Evolutionary conservation across 2,113 vertebrate genomes (phyloP).

Genomic region (Micronisus gabar): DNA sequence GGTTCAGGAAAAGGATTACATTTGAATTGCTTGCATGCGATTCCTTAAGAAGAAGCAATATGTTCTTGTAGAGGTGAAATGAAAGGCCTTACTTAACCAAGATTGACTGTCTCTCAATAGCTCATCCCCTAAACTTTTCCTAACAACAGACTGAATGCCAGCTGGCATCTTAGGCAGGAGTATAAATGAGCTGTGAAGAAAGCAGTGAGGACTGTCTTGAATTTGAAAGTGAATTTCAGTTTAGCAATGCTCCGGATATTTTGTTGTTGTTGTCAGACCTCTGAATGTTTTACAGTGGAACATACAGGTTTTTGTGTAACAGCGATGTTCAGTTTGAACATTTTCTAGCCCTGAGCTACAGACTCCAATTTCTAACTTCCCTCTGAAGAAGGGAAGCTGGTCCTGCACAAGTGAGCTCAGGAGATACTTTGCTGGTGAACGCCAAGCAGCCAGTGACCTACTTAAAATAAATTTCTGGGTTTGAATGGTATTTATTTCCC

Average conservation of each 20-base stretch:
- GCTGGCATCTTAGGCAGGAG: background rate
- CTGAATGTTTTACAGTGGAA: background rate
- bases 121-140: slow-evolving; percentile 24
- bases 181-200: slow-evolving; percentile 23
- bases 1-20: background rate
- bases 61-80: slow-evolving; percentile 10
- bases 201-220: background rate
- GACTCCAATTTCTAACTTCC: background rate
- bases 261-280: background rate
- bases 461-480: background rate
- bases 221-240: slow-evolving; percentile 18
- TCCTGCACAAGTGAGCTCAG: background rate
- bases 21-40: slow-evolving; percentile 14
- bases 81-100: slow-evolving; percentile 11
- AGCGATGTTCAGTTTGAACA: background rate
- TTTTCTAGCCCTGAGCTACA: background rate
- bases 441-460: background rate
- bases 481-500: background rate
- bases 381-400: background rate
- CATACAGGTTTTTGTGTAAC: background rate
- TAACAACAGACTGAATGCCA: background rate
- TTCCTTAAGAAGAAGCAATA: background rate
- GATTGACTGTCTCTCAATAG: slow-evolving; percentile 6
- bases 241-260: background rate
- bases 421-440: background rate